phyloP scores from a whole-genome alignment of 1,140 invertebrate genomes.

The Sesamia nonagrioides region DNA sequence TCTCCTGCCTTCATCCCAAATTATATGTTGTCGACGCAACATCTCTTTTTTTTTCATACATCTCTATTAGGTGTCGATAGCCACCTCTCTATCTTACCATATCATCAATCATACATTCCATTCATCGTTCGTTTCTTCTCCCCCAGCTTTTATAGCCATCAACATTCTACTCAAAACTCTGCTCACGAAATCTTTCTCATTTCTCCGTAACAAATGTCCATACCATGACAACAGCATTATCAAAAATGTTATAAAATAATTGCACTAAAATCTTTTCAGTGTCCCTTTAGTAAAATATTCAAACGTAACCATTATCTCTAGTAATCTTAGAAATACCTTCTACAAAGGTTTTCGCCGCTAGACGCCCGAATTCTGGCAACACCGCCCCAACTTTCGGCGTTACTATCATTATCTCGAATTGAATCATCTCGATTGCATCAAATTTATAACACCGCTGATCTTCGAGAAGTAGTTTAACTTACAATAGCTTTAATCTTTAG shows the following conservation, averaged over 20 bases:
- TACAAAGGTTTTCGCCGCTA: not conserved
- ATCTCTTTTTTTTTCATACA: too few species aligned
- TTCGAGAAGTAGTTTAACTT: slow-evolving; percentile 39
- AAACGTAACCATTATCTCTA: not conserved
- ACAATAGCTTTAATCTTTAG: slow-evolving; percentile 31
- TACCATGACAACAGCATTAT: too few species aligned
- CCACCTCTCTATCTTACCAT: too few species aligned
- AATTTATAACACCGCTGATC: slow-evolving; percentile 45
- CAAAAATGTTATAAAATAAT: not conserved
- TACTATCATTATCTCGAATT: slow-evolving; percentile 29
- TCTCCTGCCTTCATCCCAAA: too few species aligned
- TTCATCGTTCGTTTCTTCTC: too few species aligned
- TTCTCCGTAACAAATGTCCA: too few species aligned
- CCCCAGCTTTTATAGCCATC: too few species aligned
- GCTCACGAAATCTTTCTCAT: too few species aligned
- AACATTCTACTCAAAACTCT: too few species aligned
- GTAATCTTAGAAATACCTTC: not conserved
- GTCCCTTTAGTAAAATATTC: not conserved
- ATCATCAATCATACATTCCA: too few species aligned
- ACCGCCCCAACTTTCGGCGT: slow-evolving; percentile 29
- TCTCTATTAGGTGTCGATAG: too few species aligned
- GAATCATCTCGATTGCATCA: slow-evolving; percentile 43
- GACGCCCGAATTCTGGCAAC: not conserved
- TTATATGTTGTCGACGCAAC: too few species aligned
- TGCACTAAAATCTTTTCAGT: not conserved